Base-by-base conservation (phyloP, 2,113 vertebrate genomes). In the Gasterosteus nipponicus region DNA sequence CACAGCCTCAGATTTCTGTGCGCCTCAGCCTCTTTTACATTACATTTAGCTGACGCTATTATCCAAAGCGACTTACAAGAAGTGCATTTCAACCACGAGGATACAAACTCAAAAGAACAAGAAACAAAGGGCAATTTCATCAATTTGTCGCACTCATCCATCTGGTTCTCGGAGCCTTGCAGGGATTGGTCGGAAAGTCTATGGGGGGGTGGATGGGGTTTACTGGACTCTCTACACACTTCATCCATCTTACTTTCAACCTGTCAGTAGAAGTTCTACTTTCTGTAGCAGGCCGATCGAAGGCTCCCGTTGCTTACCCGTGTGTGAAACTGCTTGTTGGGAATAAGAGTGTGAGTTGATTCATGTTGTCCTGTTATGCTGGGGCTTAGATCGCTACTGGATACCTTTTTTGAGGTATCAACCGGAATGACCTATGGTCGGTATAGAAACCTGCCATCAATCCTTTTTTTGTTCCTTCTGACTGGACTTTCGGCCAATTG, bases 241-340 rank as follows among this genome's bases (percentile, higher is more conserved):
- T 35, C 59, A 65, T 81, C 49, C 61, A 59, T 84, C 73, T 79
- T 64, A 62, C 31, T 69, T 60, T 12, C 56, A 46, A 14, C 41
- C 67, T 67, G 86, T 74, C 51, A 35, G 31, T 16, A n/a, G 49
- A 71, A 75, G 77, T 74, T 69, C 64, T 73, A 15, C 64, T n/a
- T 35, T 78, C 42, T 51, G 56, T 62, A 42, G 31, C 58, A 33
- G 64, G 66, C 63, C 7, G 61, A 74, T 22, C 16, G 22, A 60
- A 33, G 26, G 29, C 54, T 51, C 16, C 49, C 56, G 26, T 41
- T 44, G 47, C 18, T 49, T 9, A 11, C 19, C 26, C 66, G 44
- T 75, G 31, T 77, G 42, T 19, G 31, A 46, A 46, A 33, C 7
- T 41, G 47, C 38, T 26, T 66, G 18, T 31, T 70, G 76, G 7